Evolutionary conservation across 2,113 vertebrate species (phyloP).

Genomic region (Myotis brandtii): DNA sequence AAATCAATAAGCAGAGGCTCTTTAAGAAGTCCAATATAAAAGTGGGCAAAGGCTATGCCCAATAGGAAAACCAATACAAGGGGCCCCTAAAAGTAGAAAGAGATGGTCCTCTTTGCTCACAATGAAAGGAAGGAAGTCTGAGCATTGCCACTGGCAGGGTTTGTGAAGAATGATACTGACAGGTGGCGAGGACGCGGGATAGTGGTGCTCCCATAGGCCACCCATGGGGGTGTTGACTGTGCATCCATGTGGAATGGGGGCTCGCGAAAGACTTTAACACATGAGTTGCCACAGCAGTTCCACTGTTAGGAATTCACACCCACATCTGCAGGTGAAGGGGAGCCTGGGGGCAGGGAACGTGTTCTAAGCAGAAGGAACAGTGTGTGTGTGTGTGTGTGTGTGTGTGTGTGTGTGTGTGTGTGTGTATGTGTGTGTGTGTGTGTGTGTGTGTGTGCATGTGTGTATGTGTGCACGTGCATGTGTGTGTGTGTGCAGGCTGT

Average conservation of each 20-base stretch:
- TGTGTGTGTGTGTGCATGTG: no score
- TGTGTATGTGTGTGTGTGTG: accelerated
- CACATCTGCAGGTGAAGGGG: background rate
- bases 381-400: no score
- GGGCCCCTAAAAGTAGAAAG: background rate
- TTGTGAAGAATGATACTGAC: background rate
- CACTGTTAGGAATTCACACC: background rate
- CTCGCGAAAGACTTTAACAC: background rate
- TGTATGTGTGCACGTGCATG: accelerated
- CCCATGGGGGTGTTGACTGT: accelerated
- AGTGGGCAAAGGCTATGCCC: background rate
- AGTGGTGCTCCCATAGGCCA: accelerated
- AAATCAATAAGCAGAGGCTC: background rate
- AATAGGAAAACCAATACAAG: background rate
- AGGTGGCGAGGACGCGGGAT: no score
- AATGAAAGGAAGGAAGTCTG: no score
- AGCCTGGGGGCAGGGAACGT: background rate
- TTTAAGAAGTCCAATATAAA: background rate
- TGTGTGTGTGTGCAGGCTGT: accelerated
- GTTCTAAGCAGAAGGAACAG: background rate
- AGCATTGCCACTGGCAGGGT: background rate
- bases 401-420: no score
- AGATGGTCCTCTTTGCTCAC: background rate
- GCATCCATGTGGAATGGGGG: background rate
- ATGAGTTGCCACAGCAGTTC: background rate